phyloP scores from a whole-genome alignment of 2,113 vertebrate genomes.

The Eurystomus gularis region DNA sequence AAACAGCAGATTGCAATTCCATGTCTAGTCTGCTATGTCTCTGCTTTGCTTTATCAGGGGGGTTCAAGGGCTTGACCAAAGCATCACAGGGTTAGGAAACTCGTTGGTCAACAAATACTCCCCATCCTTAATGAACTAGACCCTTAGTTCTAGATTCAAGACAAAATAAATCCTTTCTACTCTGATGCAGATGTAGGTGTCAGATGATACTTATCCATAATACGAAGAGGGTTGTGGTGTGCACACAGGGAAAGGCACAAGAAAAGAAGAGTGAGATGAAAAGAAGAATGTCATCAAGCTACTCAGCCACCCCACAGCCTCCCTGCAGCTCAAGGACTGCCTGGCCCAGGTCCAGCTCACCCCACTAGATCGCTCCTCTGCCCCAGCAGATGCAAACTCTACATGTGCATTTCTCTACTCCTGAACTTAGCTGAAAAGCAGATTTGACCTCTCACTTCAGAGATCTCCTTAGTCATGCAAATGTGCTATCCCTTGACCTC shows the following conservation, averaged over 20 bases:
- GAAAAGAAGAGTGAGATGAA: background rate
- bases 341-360: background rate
- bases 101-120: background rate
- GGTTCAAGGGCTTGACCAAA: background rate
- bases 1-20: background rate
- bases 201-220: slow-evolving; percentile 24
- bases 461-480: slow-evolving; percentile 7
- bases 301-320: background rate
- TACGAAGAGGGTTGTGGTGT: background rate
- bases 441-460: slow-evolving; percentile 49
- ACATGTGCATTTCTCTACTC: slow-evolving; percentile 34
- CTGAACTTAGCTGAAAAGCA: slow-evolving; percentile 46
- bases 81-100: background rate
- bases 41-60: background rate
- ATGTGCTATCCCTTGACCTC: background rate
- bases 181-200: background rate
- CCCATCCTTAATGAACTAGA: background rate
- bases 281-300: background rate
- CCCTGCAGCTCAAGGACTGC: background rate
- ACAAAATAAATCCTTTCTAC: background rate
- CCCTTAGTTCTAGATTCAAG: background rate
- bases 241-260: background rate
- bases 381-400: background rate
- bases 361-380: background rate
- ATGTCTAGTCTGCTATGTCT: background rate